Conservation (phyloP, 2,797 vertebrate genomes). For the Darevskia nairensis region DNA sequence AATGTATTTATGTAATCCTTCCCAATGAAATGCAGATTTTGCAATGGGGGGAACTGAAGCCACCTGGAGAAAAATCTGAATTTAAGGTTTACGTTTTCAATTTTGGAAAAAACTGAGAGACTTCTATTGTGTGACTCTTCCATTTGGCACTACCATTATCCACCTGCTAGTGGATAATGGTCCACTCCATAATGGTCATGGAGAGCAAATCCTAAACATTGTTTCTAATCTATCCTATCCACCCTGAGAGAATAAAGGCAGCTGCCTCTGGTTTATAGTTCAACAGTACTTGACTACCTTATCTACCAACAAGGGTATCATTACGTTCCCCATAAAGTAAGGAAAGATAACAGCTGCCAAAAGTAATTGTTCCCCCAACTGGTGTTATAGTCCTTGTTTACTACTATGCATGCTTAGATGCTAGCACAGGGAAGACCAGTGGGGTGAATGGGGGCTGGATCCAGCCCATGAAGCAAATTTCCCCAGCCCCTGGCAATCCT, state of each 20-base stretch:
- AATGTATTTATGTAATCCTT: background rate
- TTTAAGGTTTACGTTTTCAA: background rate
- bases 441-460: background rate
- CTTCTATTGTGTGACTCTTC: background rate
- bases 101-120: background rate
- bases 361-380: constrained; percentile 38
- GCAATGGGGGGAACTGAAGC: background rate
- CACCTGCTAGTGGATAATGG: background rate
- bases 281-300: constrained; percentile 38
- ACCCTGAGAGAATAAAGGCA: constrained; percentile 36
- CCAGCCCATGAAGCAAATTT: background rate
- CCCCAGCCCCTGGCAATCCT: background rate
- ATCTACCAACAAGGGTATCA: constrained; percentile 38
- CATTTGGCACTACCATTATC: background rate
- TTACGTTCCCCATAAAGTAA: constrained; percentile 30
- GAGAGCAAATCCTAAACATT: constrained; percentile 29
- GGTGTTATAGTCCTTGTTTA: constrained; percentile 33
- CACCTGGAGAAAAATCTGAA: background rate
- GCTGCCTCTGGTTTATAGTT: constrained; percentile 42
- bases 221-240: constrained; percentile 6
- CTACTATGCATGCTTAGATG: constrained; percentile 34
- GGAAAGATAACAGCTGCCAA: constrained; percentile 35
- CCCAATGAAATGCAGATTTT: background rate
- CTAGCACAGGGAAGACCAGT: constrained; percentile 22
- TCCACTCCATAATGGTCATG: background rate